phyloP scores from a whole-genome alignment of 1,140 invertebrate genomes.

The Babylonia areolata region DNA sequence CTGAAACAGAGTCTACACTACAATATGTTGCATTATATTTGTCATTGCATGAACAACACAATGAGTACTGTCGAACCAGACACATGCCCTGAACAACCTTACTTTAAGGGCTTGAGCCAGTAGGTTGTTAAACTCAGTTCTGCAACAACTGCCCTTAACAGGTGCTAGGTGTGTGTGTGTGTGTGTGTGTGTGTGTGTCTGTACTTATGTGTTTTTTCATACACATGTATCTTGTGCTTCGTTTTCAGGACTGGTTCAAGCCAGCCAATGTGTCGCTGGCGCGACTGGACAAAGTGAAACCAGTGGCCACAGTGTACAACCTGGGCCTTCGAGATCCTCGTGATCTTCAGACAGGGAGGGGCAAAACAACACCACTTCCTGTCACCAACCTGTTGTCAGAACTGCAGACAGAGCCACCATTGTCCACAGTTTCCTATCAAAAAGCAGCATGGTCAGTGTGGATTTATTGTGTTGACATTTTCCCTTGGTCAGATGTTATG shows the following conservation, averaged over 20 bases:
- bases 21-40: too few relatives aligned
- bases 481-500: too few relatives aligned
- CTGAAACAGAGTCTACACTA: too few relatives aligned
- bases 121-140: too few relatives aligned
- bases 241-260: constrained; percentile 62
- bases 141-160: too few relatives aligned
- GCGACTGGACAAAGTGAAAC: constrained; percentile 58
- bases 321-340: constrained; percentile 55
- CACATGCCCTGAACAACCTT: too few relatives aligned
- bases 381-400: constrained; percentile 40
- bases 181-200: not conserved
- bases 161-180: too few relatives aligned
- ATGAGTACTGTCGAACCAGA: too few relatives aligned
- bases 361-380: constrained; percentile 21
- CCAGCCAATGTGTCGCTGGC: constrained; percentile 55
- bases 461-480: too few relatives aligned
- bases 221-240: not conserved
- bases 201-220: too few relatives aligned
- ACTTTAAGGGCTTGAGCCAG: too few relatives aligned
- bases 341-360: constrained; percentile 52
- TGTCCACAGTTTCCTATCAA: constrained; percentile 50
- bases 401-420: constrained; percentile 46
- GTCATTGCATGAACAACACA: too few relatives aligned
- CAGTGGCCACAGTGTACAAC: constrained; percentile 58
- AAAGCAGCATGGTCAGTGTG: constrained; percentile 54